Base-by-base conservation (phyloP, 2,797 vertebrate genomes). In the Valencia hispanica region DNA sequence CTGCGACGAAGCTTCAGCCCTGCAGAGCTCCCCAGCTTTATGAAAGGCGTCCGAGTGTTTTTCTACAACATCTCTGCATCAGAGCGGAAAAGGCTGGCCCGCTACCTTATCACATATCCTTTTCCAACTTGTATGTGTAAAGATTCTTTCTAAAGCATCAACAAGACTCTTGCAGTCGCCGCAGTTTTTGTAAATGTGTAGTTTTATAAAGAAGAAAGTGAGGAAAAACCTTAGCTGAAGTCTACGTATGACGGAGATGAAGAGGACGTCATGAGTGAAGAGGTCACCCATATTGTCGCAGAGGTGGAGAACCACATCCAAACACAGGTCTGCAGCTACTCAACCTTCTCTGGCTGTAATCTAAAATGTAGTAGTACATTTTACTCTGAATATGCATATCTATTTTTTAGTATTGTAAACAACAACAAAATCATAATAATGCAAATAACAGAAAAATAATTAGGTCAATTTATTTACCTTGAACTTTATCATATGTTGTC, bases 61-160 rank as follows among this genome's bases (percentile, higher is more conserved):
- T 96, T 96, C 91, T 96, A 94, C 92, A 96, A 96, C 84, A 77
- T 96, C 68, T 73, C 87, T 39, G 93, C 92, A 4, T 89, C 94
- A 0, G 94, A 96, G 70, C 93, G 91, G 88, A 96, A 95, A 91
- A 89, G 76, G 30, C 92, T 96, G 53, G 75, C 88, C 1, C 95
- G 95, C n/a, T 92, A 96, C 86, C 94, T 96, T 14, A 68, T 96
- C 87, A 91, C 95, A 96, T 96, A 96, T 96, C 96, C 94, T 96
- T 91, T 68, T 27, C 39, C 17, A 18, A 36, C 32, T 9, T 18
- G 70, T 70, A 32, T 27, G 47, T 69, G 27, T 39, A 70, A 20
- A 70, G 5, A 70, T 20, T n/a, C 27, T 47, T 50, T 27, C 22
- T 27, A 25, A 51, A 51, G 7, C 20, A 8, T 20, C 18, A 5